These are phyloP conservation scores for Trichosurus vulpecula DNA, from an alignment of 2,797 vertebrate genomes.

Conservation along the genomic window DNA sequence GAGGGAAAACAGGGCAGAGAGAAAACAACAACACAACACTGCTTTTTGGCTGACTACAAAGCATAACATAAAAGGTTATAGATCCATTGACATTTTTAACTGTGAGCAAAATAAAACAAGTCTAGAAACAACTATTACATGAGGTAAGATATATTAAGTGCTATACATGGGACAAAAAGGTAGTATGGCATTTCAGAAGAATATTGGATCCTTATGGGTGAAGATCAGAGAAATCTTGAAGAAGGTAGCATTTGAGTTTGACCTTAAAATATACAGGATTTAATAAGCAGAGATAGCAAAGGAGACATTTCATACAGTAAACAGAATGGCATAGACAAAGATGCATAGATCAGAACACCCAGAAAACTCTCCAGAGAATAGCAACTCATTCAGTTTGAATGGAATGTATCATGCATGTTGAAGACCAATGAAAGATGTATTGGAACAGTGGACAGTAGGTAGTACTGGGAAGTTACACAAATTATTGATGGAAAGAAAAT, in stretches of 20 bases:
- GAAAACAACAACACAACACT: not conserved
- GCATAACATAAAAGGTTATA: not conserved
- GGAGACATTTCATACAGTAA: not conserved
- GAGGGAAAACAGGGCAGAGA: not conserved
- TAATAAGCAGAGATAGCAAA: not conserved
- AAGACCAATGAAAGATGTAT: not conserved
- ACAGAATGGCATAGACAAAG: not conserved
- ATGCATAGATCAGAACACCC: not conserved
- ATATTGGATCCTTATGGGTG: not conserved
- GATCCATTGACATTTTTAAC: not conserved
- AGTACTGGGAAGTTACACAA: not conserved
- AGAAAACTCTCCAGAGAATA: not conserved
- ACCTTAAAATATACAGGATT: not conserved
- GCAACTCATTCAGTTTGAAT: not conserved
- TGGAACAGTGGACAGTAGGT: not conserved
- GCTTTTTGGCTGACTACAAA: not conserved
- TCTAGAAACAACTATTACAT: not conserved
- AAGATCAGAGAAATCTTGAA: not conserved
- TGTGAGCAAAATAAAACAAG: not conserved
- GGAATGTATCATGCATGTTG: not conserved
- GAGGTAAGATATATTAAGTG: not conserved
- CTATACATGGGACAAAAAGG: not conserved
- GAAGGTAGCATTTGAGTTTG: not conserved
- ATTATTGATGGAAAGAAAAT: not conserved
- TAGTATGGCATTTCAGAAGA: not conserved